These are phyloP conservation scores for Phrynocephalus guinanensis DNA, from an alignment of 2,797 vertebrate species.

Conservation along the genomic window DNA sequence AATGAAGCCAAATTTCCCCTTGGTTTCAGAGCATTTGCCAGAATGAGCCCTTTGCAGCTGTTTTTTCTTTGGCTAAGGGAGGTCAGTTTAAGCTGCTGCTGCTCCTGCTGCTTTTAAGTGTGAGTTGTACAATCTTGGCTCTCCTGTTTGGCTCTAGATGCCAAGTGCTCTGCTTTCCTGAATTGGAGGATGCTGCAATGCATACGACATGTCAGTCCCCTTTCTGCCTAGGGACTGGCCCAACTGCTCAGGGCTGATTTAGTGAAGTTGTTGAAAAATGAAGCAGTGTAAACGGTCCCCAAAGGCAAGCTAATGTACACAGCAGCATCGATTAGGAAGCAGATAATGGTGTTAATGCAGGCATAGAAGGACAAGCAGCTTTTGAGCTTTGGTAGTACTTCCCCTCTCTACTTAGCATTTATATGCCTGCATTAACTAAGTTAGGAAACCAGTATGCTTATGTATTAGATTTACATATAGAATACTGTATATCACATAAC, in stretches of 20 bases:
- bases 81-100: neutral
- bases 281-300: conserved; percentile 1
- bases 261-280: conserved; percentile 28
- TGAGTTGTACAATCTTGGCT: neutral
- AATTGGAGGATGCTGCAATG: neutral
- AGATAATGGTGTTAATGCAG: conserved; percentile 27
- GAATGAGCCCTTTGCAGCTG: neutral
- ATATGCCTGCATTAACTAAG: neutral
- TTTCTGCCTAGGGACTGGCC: neutral
- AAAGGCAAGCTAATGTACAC: conserved; percentile 22
- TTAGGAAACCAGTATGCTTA: neutral
- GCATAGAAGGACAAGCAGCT: conserved; percentile 13
- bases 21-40: neutral
- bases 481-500: no score
- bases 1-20: neutral
- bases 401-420: neutral
- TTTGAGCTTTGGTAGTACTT: neutral
- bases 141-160: neutral
- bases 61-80: neutral
- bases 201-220: neutral
- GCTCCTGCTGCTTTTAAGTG: neutral
- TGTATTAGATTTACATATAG: neutral
- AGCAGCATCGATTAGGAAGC: conserved; percentile 16
- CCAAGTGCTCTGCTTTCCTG: neutral
- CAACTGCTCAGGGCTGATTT: neutral